phyloP scores from a whole-genome alignment of 2,113 vertebrate genomes.

The Myanophis thanlyinensis region DNA sequence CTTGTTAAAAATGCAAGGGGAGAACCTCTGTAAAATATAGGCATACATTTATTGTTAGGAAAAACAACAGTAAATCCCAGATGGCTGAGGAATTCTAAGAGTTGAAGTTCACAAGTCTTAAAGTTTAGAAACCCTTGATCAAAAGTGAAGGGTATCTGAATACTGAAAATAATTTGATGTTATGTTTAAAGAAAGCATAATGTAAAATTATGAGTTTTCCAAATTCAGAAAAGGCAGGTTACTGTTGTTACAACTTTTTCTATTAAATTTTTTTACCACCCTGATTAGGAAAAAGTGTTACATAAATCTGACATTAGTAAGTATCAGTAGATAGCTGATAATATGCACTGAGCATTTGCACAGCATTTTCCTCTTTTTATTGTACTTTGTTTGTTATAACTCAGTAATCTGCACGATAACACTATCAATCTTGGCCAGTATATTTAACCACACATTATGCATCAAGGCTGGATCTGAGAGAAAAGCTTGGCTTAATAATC shows the following conservation, averaged over 20 bases:
- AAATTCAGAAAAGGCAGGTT: background rate
- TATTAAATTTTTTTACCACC: background rate
- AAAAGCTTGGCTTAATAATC: background rate
- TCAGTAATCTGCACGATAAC: background rate
- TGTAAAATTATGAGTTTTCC: background rate
- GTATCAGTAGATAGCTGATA: background rate
- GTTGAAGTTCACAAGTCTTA: background rate
- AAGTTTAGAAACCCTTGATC: background rate
- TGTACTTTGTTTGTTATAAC: background rate
- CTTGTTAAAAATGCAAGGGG: background rate
- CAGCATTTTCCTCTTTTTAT: background rate
- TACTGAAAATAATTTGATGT: background rate
- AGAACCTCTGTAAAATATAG: background rate
- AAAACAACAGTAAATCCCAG: background rate
- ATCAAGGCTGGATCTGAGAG: background rate
- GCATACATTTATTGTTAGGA: background rate
- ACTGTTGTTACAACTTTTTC: background rate
- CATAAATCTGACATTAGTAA: background rate
- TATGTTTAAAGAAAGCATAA: background rate
- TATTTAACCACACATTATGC: background rate
- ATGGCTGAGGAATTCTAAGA: background rate
- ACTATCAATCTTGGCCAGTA: background rate
- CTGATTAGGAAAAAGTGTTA: background rate
- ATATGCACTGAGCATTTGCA: background rate
- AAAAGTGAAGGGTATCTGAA: background rate